Base-by-base conservation (phyloP, 2,888 invertebrate species). In the Cinara cedri region DNA sequence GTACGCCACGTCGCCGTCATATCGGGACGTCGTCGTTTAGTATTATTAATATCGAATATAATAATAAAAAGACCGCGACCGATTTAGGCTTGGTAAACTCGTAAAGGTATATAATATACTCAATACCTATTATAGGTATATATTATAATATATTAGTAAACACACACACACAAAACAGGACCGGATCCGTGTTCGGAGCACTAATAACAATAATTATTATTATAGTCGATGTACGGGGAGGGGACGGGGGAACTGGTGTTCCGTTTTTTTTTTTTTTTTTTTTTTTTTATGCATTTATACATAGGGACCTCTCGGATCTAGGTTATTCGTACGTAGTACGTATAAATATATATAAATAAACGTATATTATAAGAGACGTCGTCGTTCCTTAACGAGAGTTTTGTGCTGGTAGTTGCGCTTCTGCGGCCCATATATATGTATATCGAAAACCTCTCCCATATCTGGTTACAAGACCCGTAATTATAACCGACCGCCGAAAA, bases 141-240 rank as follows among this genome's bases (percentile, higher is more conserved):
- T n/a, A n/a, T n/a, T 54, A 34, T 60, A 34, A 34, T 34, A 6
- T 34, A 34, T 6, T 6, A 34, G 34, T 34, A 34, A 34, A 34
- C 34, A 34, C 34, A 34, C 34, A 34, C 34, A 34, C 34, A 6
- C 3, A 34, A 78, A 78, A 68, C 60, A 68, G 34, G 78, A 78
- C 78, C 78, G 78, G 78, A 78, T 70, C 78, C 54, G 68, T 55
- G 34, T 13, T 26, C 60, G 60, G 34, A 10, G 62, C 62, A n/a
- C 34, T 78, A 76, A 76, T 78, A 78, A 78, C 76, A 68, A 78
- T 78, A 78, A 78, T 78, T 78, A 78, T 60, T 78, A 78, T 68
- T 26, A 34, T n/a, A n/a, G n/a, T 60, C 78, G 60, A 78, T 78
- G 70, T 42, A 46, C 57, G 19, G 16, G 8, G n/a, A 6, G 34